Conservation (phyloP, 2,797 vertebrate genomes). For the Ctenochaetus hawaiiensis region DNA sequence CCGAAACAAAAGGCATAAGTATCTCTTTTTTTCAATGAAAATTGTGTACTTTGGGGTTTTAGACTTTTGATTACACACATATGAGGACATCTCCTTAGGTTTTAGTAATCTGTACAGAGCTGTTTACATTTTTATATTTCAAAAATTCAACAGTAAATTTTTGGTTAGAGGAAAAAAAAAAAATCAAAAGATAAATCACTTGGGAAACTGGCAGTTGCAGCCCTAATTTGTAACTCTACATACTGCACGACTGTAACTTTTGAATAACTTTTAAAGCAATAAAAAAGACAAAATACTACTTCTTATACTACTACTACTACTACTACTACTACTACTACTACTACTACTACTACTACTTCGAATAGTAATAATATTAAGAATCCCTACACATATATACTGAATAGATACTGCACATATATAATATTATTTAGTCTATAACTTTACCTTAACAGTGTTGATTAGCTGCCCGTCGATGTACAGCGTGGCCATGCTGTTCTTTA, state of each 20-base stretch:
- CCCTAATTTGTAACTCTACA: not conserved
- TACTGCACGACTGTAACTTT: not conserved
- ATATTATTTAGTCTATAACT: not conserved
- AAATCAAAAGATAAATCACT: not conserved
- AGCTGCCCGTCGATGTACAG: conserved; percentile 96
- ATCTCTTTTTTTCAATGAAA: not conserved
- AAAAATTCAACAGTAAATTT: not conserved
- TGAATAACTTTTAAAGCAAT: not conserved
- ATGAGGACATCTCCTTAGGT: not conserved
- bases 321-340: too few relatives aligned
- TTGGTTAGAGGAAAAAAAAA: too few relatives aligned
- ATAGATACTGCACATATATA: not conserved
- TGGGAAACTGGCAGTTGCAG: not conserved
- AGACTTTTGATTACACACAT: not conserved
- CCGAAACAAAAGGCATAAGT: not conserved
- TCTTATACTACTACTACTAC: too few relatives aligned
- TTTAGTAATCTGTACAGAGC: not conserved
- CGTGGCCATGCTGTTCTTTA: conserved; percentile 97
- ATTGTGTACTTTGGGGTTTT: not conserved
- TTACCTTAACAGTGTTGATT: conserved; percentile 95
- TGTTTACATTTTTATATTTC: too few relatives aligned
- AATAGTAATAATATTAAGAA: too few relatives aligned
- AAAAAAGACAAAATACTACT: not conserved
- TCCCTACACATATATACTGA: too few relatives aligned
- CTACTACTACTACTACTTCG: too few relatives aligned